These are phyloP conservation scores for Spodoptera litura DNA, from an alignment of 1,140 invertebrate genomes.

Conservation along the genomic window DNA sequence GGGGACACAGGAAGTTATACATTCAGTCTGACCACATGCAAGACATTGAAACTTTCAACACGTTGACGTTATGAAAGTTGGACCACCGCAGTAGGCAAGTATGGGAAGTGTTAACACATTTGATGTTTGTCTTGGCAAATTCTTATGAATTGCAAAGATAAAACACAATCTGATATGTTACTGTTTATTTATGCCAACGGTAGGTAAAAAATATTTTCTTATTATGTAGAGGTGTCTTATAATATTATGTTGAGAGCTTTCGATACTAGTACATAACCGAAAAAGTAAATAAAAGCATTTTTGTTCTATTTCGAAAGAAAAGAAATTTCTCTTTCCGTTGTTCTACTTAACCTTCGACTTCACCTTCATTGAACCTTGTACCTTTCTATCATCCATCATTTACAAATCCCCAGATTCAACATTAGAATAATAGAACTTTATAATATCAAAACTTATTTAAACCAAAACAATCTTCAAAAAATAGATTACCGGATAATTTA, in stretches of 20 bases:
- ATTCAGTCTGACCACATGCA: conserved; percentile 17
- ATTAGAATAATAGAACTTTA: too few species aligned
- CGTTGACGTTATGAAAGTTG: conserved; percentile 10
- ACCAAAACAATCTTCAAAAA: conserved; percentile 11
- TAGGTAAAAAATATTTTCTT: background rate
- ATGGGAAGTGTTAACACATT: conserved; percentile 24
- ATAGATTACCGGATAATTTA: conserved; percentile 51
- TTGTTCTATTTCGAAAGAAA: too few species aligned
- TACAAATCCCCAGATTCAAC: too few species aligned
- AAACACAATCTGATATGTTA: conserved; percentile 5
- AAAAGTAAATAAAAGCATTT: too few species aligned
- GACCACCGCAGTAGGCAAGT: conserved; percentile 20
- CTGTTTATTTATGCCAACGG: background rate
- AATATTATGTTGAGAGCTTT: background rate
- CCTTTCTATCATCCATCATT: too few species aligned
- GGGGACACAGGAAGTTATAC: conserved; percentile 1
- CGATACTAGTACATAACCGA: too few species aligned
- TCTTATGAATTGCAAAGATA: conserved; percentile 9
- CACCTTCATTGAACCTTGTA: too few species aligned
- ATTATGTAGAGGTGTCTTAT: background rate
- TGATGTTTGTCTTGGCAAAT: conserved; percentile 32
- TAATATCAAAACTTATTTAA: conserved; percentile 4
- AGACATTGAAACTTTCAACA: conserved; percentile 36
- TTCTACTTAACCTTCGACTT: too few species aligned
- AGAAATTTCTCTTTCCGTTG: too few species aligned